Evolutionary conservation across 2,888 invertebrate species (phyloP).

Genomic region (Macropis europaea): DNA sequence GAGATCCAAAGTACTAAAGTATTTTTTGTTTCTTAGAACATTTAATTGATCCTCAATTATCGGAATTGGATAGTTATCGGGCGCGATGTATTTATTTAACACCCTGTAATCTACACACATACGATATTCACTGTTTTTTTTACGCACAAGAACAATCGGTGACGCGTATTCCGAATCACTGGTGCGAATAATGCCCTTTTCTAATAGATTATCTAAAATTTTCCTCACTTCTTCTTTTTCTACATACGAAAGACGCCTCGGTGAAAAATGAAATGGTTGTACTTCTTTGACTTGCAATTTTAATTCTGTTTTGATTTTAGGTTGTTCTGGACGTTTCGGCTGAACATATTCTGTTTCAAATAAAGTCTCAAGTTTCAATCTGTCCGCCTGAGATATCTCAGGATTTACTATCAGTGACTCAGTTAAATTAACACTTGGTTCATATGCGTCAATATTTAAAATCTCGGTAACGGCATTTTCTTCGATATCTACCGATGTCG

Average conservation of each 20-base stretch:
- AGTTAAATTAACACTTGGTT: neutral
- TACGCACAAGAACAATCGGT: slow-evolving; percentile 2
- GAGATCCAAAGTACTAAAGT: slow-evolving; percentile 2
- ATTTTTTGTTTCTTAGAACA: neutral
- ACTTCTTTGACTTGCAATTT: neutral
- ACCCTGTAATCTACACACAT: slow-evolving; percentile 9
- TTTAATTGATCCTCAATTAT: slow-evolving; percentile 8
- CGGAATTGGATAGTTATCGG: slow-evolving; percentile 12
- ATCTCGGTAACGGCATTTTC: neutral
- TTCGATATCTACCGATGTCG: neutral
- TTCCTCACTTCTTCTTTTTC: neutral
- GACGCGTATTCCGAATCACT: slow-evolving; percentile 11
- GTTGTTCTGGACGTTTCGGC: neutral
- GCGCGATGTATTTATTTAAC: neutral
- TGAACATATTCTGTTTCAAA: neutral
- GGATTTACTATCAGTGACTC: neutral
- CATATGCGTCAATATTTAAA: neutral
- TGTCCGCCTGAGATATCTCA: neutral
- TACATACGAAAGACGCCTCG: slow-evolving; percentile 1
- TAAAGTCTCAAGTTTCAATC: neutral
- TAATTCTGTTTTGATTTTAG: neutral
- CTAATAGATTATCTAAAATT: slow-evolving; percentile 3
- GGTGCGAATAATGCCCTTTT: neutral
- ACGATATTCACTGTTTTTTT: slow-evolving; percentile 6
- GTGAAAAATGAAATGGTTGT: slow-evolving; percentile 9